Conservation (phyloP, 2,888 invertebrate genomes). For the Sminthurides aquaticus region DNA sequence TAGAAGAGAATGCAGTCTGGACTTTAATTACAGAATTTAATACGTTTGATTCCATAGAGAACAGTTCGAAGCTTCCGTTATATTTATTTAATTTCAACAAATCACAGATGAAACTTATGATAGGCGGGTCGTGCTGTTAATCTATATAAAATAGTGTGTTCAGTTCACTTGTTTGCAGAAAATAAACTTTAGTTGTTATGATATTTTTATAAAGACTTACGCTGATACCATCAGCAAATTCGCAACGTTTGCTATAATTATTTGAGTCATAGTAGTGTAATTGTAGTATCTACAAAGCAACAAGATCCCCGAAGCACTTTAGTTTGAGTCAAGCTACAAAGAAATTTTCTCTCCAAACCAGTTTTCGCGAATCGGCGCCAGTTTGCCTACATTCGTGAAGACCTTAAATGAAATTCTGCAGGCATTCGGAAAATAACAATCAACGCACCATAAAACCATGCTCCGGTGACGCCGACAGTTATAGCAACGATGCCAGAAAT, state of each 20-base stretch:
- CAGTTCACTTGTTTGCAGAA: too few species aligned
- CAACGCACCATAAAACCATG: background rate
- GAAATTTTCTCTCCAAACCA: background rate
- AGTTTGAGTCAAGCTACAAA: background rate
- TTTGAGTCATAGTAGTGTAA: background rate
- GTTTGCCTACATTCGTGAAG: background rate
- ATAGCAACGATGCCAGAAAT: background rate
- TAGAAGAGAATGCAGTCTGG: too few species aligned
- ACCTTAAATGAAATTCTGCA: background rate
- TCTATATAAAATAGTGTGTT: too few species aligned
- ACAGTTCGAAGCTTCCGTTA: too few species aligned
- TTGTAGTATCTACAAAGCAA: background rate
- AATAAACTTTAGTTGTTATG: too few species aligned
- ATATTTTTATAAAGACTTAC: too few species aligned
- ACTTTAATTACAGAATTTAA: too few species aligned
- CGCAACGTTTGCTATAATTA: background rate
- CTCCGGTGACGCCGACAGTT: background rate
- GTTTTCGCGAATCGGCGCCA: background rate
- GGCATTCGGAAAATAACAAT: background rate
- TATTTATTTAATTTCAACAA: too few species aligned
- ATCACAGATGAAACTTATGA: too few species aligned
- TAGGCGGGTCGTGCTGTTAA: too few species aligned
- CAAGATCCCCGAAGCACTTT: background rate
- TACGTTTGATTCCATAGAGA: too few species aligned
- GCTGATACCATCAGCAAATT: background rate